Evolutionary conservation across 2,113 vertebrate genomes (phyloP).

Genomic region (Hemiscyllium ocellatum): DNA sequence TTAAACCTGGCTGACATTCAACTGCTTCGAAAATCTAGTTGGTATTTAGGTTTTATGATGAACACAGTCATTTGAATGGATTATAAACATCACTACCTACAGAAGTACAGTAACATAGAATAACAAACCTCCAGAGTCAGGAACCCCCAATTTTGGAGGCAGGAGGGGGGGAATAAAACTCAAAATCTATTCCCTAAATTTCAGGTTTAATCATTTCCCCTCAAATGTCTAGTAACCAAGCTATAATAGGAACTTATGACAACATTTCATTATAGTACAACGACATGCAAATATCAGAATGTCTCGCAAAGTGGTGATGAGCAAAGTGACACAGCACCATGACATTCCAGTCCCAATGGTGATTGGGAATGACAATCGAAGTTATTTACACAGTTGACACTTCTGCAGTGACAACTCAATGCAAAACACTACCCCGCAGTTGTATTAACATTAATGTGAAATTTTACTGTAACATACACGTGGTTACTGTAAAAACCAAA

Average conservation of each 20-base stretch:
- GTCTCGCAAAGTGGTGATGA: too few species aligned
- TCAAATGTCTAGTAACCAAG: background rate
- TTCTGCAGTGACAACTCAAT: background rate
- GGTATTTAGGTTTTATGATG: background rate
- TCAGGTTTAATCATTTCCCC: background rate
- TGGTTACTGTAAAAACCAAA: conserved; percentile 26
- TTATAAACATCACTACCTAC: background rate
- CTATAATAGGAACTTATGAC: background rate
- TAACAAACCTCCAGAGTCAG: background rate
- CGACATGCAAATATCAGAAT: background rate
- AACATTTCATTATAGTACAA: background rate
- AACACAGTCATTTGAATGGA: background rate
- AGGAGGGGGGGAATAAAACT: background rate
- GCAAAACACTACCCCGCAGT: background rate
- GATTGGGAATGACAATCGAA: background rate
- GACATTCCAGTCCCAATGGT: background rate
- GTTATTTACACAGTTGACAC: background rate
- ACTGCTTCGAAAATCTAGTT: background rate
- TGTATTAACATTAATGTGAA: conserved; percentile 1
- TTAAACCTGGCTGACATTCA: background rate
- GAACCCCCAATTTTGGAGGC: background rate
- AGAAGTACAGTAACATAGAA: background rate
- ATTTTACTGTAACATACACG: conserved; percentile 15
- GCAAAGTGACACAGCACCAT: background rate
- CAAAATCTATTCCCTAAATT: background rate